Base-by-base conservation (phyloP, 1,140 invertebrate species). In the Zaprionus kolodkinae region DNA sequence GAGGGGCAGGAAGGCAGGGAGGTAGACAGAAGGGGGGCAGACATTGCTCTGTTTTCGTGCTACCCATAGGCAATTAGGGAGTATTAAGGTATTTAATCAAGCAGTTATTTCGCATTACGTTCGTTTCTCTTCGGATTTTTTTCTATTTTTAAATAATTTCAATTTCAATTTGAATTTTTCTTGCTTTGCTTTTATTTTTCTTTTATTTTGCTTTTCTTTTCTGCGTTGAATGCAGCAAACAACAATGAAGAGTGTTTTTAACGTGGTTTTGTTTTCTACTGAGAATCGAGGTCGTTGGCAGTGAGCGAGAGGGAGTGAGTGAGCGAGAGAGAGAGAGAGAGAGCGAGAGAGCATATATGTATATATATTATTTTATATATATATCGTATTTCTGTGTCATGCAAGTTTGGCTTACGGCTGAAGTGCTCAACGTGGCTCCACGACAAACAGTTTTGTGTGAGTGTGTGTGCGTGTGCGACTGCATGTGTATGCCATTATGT, bases 231-330 rank as follows among this genome's bases (percentile, higher is more conserved):
- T 89, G 78, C 67, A 59, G 62, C 59, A 71, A 64, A 78, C 66
- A 65, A 79, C 66, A 84, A 84, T 81, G 72, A 64, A 81, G 76
- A 76, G 65, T 60, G 67, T 71, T 85, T 88, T 89, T 63, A 30
- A 80, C 81, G 84, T 89, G 67, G 84, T 84, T 88, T 73, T 81
- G 80, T 63, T 27, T 55, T 12, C 15, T 15, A 56, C 67, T 76
- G 72, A 55, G 73, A 89, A 88, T 89, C 89, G 81, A 85, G 85
- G 85, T 89, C 85, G 85, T 66, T 75, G 60, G 78, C 78, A 64
- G 56, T 55, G 35, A n/a, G n/a, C 56, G 43, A 27, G 50, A 43
- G 66, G 27, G 50, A 43, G 66, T 70, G 35, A 66, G 59, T 48
- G 45, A 59, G 74, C 10, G 35, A 9, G n/a, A 50, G 17, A 6